A percentile compares a stretch with the other conserved stretches of the same genome.
phyloP scores from a whole-genome alignment of 2,113 vertebrate genomes.

The Pseudolaguvia tuberculata region DNA sequence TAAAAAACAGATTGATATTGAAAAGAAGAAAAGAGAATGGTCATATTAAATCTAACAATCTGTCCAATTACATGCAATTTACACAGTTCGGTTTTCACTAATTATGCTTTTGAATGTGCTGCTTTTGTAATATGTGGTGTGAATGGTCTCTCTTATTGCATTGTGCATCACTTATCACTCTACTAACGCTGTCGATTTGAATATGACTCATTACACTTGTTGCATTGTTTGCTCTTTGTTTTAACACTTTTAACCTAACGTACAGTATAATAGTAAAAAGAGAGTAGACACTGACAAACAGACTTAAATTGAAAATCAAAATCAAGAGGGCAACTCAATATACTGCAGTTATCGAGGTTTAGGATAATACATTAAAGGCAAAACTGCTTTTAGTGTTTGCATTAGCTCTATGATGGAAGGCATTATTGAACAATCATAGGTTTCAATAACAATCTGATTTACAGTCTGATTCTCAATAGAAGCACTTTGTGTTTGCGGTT shows the following conservation, averaged over 20 bases:
- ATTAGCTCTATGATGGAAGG: slow-evolving; percentile 26
- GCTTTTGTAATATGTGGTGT: neutral
- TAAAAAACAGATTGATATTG: slow-evolving; percentile 49
- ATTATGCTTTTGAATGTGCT: slow-evolving; percentile 4
- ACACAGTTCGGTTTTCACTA: neutral
- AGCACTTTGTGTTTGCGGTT: neutral
- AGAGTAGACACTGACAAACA: no score
- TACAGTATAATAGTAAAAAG: no score
- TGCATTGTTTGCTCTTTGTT: neutral
- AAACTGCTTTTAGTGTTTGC: slow-evolving; percentile 28
- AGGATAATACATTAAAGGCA: slow-evolving; percentile 29
- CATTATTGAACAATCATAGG: slow-evolving; percentile 33
- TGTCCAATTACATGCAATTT: slow-evolving; percentile 7
- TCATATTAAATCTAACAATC: neutral
- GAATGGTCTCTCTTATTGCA: neutral
- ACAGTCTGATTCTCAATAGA: slow-evolving; percentile 11
- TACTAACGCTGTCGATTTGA: neutral
- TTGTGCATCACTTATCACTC: neutral
- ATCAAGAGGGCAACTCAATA: neutral
- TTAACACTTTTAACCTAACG: neutral
- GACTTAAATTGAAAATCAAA: slow-evolving; percentile 8
- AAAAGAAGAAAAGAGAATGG: neutral
- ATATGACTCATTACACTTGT: slow-evolving; percentile 5
- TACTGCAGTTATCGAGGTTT: slow-evolving; percentile 26
- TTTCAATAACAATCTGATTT: no score